Evolutionary conservation across 2,797 vertebrate genomes (phyloP), one percentile per base, ranked within the genome.

Genomic region (Galagoides demidoff): DNA sequence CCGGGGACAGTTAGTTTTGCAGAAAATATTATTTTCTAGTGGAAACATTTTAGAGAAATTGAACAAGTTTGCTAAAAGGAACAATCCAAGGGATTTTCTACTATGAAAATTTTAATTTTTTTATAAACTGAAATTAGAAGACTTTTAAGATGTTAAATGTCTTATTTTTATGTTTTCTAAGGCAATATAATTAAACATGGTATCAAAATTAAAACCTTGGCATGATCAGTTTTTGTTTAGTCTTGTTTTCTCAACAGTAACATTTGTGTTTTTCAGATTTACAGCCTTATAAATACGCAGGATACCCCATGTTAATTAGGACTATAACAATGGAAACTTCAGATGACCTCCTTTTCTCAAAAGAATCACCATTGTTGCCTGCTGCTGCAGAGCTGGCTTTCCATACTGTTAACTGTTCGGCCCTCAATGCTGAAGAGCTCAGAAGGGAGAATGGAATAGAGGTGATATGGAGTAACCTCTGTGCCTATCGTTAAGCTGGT

Each of bases 291-390:
- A 99, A 99, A 96, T 99, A 99, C 27, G 99, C 99, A 0, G 99
- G 99, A 57, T 99, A 99, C 97, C 99, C 99, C 43, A 99, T 99
- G 99, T 99, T 99, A 89, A 99, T 99, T 93, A 99, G 99, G 98
- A 99, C 99, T 9, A 99, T 99, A 98, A 99, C 99, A 20, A 99
- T 99, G 99, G 99, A 99, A 98, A 99, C 99, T 0, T 99, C 99
- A 34, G 99, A 99, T 92, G 98, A 98, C 66, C 99, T 99, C 96
- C 99, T 99, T 23, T 99, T 99, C 98, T 99, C 99, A 70, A 99
- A 99, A 98, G 98, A 99, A 64, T 99, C 99, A 37, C 99, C 99
- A 10, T 97, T 99, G 55, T 98, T 99, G 96, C 99, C 99, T 0
- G 99, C 99, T 55, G 99, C 99, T 12, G 95, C 99, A 8, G 99